Evolutionary conservation across 2,113 vertebrate species (phyloP), one percentile per base, ranked within the genome.

Genomic region (Stegostoma tigrinum): DNA sequence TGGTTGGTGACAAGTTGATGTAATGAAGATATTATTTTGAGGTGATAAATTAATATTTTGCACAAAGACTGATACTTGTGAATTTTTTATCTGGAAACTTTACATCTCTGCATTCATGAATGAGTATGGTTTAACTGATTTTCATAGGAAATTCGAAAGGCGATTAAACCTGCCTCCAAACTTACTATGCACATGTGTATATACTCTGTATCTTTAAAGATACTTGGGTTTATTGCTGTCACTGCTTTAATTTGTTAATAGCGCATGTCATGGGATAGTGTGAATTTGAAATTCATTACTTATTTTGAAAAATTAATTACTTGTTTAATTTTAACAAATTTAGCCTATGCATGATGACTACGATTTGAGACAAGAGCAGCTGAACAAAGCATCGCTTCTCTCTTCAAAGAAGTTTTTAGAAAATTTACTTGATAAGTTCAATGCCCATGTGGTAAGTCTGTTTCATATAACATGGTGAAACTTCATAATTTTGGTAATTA

Each of bases 331-430:
- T 96, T 89, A 96, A 94, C 17, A 6, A 42, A 42, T 96, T 72
- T 96, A 99, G 99, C 99, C 99, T 5, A 99, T 99, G 99, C 99
- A 99, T 95, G 99, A 99, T 96, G 99, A 99, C 96, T 99, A 99
- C 66, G 99, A 99, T 97, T 97, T 99, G 97, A 98, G 99, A 96
- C 99, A 99, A 97, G 99, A 99, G 96, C 99, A 99, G 96, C 96
- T 99, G 97, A 99, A 99, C 98, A 99, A 99, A 98, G 99, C 99
- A 95, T 99, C 99, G 12, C 99, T 99, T 96, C 98, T 99, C 45
- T 99, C 99, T 96, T 99, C 99, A 48, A 99, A 99, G 97, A 99
- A 99, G 97, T 99, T 99, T 97, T 97, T 99, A 97, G 99, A 99
- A 98, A 99, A 99, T 97, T 98, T 99, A 27, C 97, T 99, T 96